Base-by-base conservation (phyloP, 2,113 vertebrate species). In the Ondatra zibethicus region DNA sequence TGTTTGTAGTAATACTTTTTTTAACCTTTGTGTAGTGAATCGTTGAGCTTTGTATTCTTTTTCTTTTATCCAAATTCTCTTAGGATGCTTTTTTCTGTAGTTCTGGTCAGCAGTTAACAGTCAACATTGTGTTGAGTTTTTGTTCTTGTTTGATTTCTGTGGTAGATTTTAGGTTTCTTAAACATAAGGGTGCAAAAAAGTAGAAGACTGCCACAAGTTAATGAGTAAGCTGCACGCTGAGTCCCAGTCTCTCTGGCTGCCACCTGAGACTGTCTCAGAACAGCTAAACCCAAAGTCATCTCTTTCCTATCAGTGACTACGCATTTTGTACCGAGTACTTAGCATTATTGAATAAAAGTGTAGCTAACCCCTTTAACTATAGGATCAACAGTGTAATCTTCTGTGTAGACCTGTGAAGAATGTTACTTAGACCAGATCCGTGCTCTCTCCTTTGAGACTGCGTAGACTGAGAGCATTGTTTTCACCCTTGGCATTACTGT, bases 1-100 rank as follows among this genome's bases (percentile, higher is more conserved):
- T 96, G 58, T 88, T 95, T 96, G n/a, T 88, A 8, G 88, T 93
- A 63, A 78, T 91, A 39, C 80, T 27, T 72, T 31, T 94, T 73
- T 36, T 45, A 7, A 27, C 47, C 76, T 93, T 75, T 91, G 31
- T 88, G 13, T 88, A 75, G 45, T 85, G 19, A 50, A 42, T 52
- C 0, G 16, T 95, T 73, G 65, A 29, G 27, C 19, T n/a, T 92
- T 92, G n/a, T 12, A 33, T 58, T 91, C 65, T 66, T 95, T 81
- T 90, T 33, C 14, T 47, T 91, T 88, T 92, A 45, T 77, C 76
- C 36, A 78, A 1, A 7, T 92, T 95, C 9, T 84, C 31, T 88
- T 87, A 93, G 80, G 39, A 27, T 55, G 17, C 13, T 92, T 55
- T 94, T 16, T 23, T 88, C 76, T 91, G 12, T 50, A 88, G 33